phyloP scores from a whole-genome alignment of 2,797 vertebrate genomes.

The Melanotaenia nigrans region DNA sequence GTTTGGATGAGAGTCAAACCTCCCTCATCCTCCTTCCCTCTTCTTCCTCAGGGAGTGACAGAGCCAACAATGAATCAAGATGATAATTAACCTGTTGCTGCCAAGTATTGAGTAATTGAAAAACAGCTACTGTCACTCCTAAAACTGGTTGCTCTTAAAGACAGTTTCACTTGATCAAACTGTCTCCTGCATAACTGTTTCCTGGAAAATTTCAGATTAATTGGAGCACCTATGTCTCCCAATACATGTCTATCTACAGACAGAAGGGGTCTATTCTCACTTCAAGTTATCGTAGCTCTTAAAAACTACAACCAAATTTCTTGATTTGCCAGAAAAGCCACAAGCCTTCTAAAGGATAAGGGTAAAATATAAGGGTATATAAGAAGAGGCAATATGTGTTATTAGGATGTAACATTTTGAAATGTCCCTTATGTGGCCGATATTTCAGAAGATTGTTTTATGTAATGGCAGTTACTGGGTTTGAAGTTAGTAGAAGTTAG shows the following conservation, averaged over 20 bases:
- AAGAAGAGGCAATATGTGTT: too few species aligned
- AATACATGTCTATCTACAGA: background rate
- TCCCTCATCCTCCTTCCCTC: conserved; percentile 9
- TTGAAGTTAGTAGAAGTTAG: too few species aligned
- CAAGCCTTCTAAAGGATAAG: background rate
- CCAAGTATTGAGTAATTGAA: background rate
- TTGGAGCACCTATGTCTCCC: background rate
- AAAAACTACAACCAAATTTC: background rate
- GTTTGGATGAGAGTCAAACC: conserved; percentile 33
- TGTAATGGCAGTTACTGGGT: too few species aligned
- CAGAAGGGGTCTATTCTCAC: background rate
- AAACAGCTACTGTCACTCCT: background rate
- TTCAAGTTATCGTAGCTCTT: background rate
- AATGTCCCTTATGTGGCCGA: too few species aligned
- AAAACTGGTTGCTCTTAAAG: background rate
- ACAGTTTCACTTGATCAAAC: background rate
- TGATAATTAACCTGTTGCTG: conserved; percentile 35
- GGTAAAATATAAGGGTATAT: background rate
- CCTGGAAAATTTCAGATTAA: background rate
- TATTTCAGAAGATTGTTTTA: too few species aligned
- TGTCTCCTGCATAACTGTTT: background rate
- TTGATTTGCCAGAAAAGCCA: background rate
- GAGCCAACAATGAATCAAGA: conserved; percentile 25
- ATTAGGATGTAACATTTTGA: too few species aligned
- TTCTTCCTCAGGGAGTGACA: conserved; percentile 21